A percentile compares a stretch with the other conserved stretches of the same genome.
These are phyloP conservation scores for Trachurus trachurus DNA, from an alignment of 2,797 vertebrate genomes.

Conservation along the genomic window DNA sequence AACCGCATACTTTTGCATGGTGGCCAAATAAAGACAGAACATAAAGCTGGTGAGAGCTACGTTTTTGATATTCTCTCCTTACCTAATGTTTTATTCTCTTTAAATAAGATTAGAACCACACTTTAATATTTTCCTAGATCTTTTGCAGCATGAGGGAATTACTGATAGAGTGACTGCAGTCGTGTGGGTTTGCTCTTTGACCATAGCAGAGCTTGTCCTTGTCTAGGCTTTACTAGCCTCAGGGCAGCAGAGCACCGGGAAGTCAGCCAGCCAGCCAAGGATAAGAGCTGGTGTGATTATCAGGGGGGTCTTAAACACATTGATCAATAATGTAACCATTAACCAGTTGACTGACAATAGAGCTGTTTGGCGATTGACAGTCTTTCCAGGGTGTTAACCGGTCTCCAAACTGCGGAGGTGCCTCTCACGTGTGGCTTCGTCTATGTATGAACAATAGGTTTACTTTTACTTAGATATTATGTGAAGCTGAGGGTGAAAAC, in stretches of 20 bases:
- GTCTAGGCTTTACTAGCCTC: constrained; percentile 66
- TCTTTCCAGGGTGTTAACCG: constrained; percentile 52
- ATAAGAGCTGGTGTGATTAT: constrained; percentile 74
- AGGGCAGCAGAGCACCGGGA: constrained; percentile 58
- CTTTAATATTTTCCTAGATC: constrained; percentile 65
- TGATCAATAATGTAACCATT: constrained; percentile 86
- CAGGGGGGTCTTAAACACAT: constrained; percentile 60
- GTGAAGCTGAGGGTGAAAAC: constrained; percentile 11
- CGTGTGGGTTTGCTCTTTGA: constrained; percentile 68
- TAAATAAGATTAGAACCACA: constrained; percentile 57
- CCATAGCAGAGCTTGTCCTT: constrained; percentile 69
- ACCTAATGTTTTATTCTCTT: constrained; percentile 78
- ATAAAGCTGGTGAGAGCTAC: constrained; percentile 58
- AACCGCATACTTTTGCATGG: constrained; percentile 70
- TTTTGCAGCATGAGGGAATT: constrained; percentile 54
- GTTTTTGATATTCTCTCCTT: constrained; percentile 50
- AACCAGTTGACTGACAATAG: constrained; percentile 69
- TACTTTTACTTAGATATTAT: constrained; percentile 39
- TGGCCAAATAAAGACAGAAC: constrained; percentile 73
- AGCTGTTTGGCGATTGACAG: constrained; percentile 71
- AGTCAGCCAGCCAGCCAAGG: constrained; percentile 64
- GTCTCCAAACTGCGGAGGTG: constrained; percentile 23
- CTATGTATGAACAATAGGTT: not conserved
- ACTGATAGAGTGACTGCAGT: constrained; percentile 52
- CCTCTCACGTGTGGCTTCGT: constrained; percentile 13